Percentiles rank a stretch among this genome's conserved stretches.
These are phyloP conservation scores for Drosophila repletoides DNA, from an alignment of 1,140 invertebrate species.

Conservation along the genomic window DNA sequence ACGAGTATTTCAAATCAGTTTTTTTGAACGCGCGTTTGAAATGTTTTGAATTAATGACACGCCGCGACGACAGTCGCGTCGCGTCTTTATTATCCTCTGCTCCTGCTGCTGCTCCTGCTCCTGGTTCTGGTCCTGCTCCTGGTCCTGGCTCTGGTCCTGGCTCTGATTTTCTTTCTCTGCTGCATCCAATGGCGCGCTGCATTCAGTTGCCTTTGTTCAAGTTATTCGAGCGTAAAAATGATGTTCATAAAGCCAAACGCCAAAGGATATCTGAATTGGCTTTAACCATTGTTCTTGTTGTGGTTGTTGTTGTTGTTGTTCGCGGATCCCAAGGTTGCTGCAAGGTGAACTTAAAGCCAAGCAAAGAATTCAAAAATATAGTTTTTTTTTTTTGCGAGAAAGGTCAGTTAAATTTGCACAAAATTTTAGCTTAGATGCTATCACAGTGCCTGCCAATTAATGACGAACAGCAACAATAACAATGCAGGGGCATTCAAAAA, in stretches of 20 bases:
- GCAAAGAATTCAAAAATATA: neutral
- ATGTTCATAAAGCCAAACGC: constrained; percentile 57
- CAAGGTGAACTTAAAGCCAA: constrained; percentile 66
- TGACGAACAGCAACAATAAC: constrained; percentile 51
- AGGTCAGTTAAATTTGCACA: constrained; percentile 42
- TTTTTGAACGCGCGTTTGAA: constrained; percentile 39
- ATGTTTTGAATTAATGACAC: constrained; percentile 76
- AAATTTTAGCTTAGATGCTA: constrained; percentile 19
- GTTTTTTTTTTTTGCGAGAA: too few species aligned
- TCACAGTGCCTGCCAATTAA: constrained; percentile 64
- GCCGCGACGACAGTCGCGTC: constrained; percentile 55
- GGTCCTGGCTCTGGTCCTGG: neutral
- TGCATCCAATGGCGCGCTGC: constrained; percentile 28
- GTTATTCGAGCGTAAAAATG: constrained; percentile 60
- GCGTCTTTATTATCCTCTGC: constrained; percentile 61
- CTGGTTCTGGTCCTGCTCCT: too few species aligned
- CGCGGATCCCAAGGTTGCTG: constrained; percentile 51
- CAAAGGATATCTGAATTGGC: constrained; percentile 51
- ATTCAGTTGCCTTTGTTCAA: constrained; percentile 67
- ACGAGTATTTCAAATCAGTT: constrained; percentile 66
- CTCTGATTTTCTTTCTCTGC: neutral
- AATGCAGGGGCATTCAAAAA: constrained; percentile 52
- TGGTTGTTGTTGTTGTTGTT: constrained; percentile 9
- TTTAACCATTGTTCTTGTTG: constrained; percentile 9
- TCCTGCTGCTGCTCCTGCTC: neutral